Base-by-base conservation (phyloP, 2,113 vertebrate genomes). In the Girardinichthys multiradiatus region DNA sequence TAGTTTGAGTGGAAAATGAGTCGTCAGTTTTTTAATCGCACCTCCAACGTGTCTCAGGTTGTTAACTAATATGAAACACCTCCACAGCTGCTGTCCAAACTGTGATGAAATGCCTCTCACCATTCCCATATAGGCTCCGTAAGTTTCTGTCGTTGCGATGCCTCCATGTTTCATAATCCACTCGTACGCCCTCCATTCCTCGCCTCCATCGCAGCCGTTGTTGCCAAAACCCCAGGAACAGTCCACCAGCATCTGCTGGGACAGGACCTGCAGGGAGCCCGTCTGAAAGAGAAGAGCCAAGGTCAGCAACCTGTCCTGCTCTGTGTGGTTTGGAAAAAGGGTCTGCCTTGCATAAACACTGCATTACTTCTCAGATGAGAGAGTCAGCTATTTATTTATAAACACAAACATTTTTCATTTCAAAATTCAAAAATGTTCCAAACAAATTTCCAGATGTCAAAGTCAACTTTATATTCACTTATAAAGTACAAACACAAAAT, bases 141-240 rank as follows among this genome's bases (percentile, higher is more conserved):
- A 95, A 54, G 90, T 95, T 64, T 95, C 95, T 0, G 84, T 93
- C 17, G 91, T 94, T 68, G 94, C 91, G 5, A 97, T 95, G 87
- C 95, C 95, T 0, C 95, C 94, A 1, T 95, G 95, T 35, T 94
- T 95, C 91, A 94, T 94, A 76, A 95, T 94, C 95, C 95, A 96
- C 82, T 95, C 95, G 2, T 92, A 96, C 0, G 87, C 94, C 58
- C 95, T 79, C 94, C 93, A 96, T 83, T 96, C 95, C 89, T 96
- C 95, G 0, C 93, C 93, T 3, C 95, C 94, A 0, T 96, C 95
- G 0, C 95, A 97, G 61, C 92, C 95, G 0, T 94, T 92, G 60
- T 97, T 97, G 28, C 94, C 95, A 0, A 96, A 96, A 68, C 94
- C 95, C 95, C 92, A 95, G 64, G 94, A 94, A 72, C 96, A 96